A percentile compares a stretch with the other conserved stretches of the same genome.
These are phyloP conservation scores for Calypte anna DNA, from an alignment of 2,113 vertebrate species.

Conservation along the genomic window DNA sequence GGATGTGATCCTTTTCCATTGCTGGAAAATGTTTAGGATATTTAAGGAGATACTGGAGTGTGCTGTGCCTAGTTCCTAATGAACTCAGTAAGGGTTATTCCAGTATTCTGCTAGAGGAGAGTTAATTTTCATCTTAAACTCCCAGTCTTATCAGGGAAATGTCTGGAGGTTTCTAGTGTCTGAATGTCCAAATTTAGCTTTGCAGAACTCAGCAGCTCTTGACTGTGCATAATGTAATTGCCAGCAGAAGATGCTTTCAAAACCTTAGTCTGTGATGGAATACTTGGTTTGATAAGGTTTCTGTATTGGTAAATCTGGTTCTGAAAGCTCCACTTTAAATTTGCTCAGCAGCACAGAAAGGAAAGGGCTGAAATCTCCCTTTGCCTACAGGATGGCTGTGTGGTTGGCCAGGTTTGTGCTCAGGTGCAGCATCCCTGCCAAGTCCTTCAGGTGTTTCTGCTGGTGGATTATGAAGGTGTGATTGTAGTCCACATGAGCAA, in stretches of 20 bases:
- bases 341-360: neutral
- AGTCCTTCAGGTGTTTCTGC: neutral
- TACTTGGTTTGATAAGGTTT: neutral
- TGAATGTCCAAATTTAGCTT: neutral
- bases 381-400: neutral
- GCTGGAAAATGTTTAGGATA: neutral
- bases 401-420: neutral
- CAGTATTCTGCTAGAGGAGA: neutral
- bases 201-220: neutral
- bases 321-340: neutral
- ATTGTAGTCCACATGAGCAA: accelerated
- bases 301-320: neutral
- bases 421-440: neutral
- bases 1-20: neutral
- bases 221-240: neutral
- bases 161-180: neutral
- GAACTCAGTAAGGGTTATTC: neutral
- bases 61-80: neutral
- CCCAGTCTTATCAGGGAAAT: neutral
- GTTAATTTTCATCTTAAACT: neutral
- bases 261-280: neutral
- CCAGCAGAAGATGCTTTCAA: neutral
- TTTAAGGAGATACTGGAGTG: neutral
- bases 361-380: neutral
- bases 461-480: neutral